These are phyloP conservation scores for Mizuhopecten yessoensis DNA, from an alignment of 1,140 invertebrate species.

Conservation along the genomic window DNA sequence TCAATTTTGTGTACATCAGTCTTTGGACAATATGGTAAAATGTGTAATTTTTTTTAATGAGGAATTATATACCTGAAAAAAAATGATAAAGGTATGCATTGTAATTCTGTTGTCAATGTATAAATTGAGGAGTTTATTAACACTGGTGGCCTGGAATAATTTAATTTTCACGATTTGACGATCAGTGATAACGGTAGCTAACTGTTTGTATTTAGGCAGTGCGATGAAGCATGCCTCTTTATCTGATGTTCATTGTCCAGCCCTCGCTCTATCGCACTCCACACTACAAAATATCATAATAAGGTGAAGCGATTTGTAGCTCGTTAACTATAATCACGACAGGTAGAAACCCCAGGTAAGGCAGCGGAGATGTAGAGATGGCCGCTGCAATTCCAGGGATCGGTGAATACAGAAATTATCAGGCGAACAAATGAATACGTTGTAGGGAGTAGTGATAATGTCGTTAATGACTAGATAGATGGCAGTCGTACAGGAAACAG, in stretches of 20 bases:
- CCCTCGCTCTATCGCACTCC: background rate
- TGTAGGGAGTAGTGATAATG: slow-evolving; percentile 8
- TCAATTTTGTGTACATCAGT: background rate
- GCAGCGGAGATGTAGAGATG: background rate
- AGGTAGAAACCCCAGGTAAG: background rate
- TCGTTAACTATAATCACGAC: slow-evolving; percentile 9
- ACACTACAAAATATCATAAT: background rate
- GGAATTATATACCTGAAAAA: background rate
- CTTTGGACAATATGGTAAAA: background rate
- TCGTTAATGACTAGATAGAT: slow-evolving; percentile 13
- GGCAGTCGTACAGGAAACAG: background rate
- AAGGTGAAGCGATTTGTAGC: slow-evolving; percentile 1
- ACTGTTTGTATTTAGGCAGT: slow-evolving; percentile 14
- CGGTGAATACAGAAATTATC: slow-evolving; percentile 8
- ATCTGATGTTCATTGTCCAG: slow-evolving; percentile 2
- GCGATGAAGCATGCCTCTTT: background rate
- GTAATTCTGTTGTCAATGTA: background rate
- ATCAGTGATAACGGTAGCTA: background rate
- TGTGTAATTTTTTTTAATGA: background rate
- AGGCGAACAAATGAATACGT: background rate
- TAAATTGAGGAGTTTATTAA: background rate
- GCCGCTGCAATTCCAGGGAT: slow-evolving; percentile 17
- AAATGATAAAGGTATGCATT: background rate
- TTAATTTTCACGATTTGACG: slow-evolving; percentile 28
- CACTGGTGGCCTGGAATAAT: background rate